phyloP scores from a whole-genome alignment of 2,888 invertebrate species.

The Aphodius granarius region DNA sequence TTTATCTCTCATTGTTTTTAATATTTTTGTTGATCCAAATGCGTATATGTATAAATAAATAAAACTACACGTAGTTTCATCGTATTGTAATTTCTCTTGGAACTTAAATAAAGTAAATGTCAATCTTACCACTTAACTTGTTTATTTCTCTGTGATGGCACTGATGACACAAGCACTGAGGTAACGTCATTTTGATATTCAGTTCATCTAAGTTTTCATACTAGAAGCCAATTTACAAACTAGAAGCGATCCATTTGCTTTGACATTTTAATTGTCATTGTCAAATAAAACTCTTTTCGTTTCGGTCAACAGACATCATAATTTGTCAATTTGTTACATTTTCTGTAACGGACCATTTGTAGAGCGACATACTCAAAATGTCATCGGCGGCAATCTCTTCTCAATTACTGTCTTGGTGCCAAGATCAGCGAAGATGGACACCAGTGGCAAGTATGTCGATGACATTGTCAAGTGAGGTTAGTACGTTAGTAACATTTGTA shows the following conservation, averaged over 20 bases:
- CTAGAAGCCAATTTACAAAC: too few species aligned
- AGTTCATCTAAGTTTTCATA: too few species aligned
- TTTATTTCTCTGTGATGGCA: not conserved
- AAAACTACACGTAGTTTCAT: not conserved
- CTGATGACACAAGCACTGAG: too few species aligned
- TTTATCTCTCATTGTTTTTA: constrained; percentile 14
- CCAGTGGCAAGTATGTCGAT: not conserved
- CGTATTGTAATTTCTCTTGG: constrained; percentile 10
- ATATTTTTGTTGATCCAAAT: not conserved
- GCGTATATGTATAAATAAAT: not conserved
- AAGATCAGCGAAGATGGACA: too few species aligned
- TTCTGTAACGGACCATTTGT: too few species aligned
- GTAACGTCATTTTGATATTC: too few species aligned
- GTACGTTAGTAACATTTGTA: not conserved
- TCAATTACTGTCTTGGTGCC: not conserved
- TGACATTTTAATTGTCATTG: too few species aligned
- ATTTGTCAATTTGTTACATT: too few species aligned
- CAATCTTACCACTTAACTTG: not conserved
- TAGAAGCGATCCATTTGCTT: too few species aligned
- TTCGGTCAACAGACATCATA: too few species aligned
- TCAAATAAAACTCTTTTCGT: too few species aligned
- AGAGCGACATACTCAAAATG: not conserved
- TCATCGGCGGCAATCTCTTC: not conserved
- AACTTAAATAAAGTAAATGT: constrained; percentile 8
- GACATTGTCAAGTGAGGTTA: not conserved